These are phyloP conservation scores for Perca flavescens DNA, from an alignment of 2,113 vertebrate species.

Conservation along the genomic window DNA sequence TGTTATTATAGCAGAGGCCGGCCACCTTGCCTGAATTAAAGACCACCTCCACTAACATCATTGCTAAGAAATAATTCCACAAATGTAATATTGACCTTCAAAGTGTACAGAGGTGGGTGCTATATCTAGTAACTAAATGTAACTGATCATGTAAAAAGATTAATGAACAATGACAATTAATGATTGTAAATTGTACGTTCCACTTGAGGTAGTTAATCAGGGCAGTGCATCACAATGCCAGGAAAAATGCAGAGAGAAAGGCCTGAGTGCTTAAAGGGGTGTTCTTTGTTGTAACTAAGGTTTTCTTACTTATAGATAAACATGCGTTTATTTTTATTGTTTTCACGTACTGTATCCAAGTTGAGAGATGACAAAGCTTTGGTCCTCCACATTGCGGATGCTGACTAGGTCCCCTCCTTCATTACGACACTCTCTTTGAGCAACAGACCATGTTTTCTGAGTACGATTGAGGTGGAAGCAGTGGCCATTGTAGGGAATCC, in stretches of 20 bases:
- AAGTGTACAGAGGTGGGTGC: background rate
- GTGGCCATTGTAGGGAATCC: conserved; percentile 88
- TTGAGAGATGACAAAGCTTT: conserved; percentile 90
- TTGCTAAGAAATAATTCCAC: background rate
- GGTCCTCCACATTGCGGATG: conserved; percentile 89
- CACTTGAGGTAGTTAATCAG: no score
- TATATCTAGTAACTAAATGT: background rate
- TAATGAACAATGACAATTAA: background rate
- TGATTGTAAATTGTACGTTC: background rate
- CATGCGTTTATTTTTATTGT: background rate
- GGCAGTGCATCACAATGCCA: no score
- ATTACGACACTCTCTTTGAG: conserved; percentile 83
- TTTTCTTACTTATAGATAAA: background rate
- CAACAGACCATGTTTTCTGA: conserved; percentile 86
- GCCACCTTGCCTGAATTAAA: no score
- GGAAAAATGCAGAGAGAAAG: background rate
- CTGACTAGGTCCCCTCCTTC: conserved; percentile 89
- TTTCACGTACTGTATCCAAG: conserved; percentile 89
- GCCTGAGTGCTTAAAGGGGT: background rate
- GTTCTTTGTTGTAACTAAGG: background rate
- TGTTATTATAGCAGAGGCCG: no score
- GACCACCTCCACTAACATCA: background rate
- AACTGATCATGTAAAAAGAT: no score
- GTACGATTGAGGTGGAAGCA: conserved; percentile 87
- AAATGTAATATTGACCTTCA: background rate